Conservation (phyloP, 2,888 invertebrate species). For the Uloborus plumipes region DNA sequence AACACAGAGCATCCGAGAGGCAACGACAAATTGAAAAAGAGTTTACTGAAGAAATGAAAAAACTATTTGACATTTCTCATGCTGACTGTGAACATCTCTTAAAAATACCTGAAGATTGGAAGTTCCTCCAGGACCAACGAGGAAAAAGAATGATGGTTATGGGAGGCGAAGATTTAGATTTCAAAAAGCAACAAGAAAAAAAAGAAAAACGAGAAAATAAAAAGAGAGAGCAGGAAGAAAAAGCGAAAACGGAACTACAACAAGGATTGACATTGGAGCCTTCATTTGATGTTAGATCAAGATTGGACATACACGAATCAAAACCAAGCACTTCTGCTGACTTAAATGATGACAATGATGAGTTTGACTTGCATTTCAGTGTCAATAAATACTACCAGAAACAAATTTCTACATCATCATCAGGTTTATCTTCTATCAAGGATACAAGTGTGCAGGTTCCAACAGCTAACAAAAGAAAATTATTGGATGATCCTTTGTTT, state of each 20-base stretch:
- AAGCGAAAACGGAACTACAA: not conserved
- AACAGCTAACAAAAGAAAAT: too few relatives aligned
- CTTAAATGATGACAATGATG: not conserved
- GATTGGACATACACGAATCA: not conserved
- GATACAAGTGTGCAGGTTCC: too few relatives aligned
- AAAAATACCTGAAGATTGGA: not conserved
- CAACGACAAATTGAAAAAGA: too few relatives aligned
- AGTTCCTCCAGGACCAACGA: not conserved
- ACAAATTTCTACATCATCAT: too few relatives aligned
- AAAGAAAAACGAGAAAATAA: not conserved
- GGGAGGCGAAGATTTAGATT: not conserved
- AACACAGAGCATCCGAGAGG: not conserved
- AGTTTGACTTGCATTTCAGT: not conserved
- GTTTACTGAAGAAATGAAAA: not conserved
- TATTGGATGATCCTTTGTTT: too few relatives aligned
- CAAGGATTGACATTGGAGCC: not conserved
- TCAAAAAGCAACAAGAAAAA: not conserved
- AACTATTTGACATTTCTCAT: not conserved
- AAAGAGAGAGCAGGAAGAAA: conserved; percentile 2
- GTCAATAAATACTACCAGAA: too few relatives aligned
- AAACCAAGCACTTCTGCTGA: not conserved
- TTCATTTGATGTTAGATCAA: not conserved
- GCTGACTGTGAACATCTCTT: not conserved
- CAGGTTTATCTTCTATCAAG: too few relatives aligned
- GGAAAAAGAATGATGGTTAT: not conserved